Evolutionary conservation across 2,888 invertebrate species (phyloP), one percentile per base, ranked within the genome.

Genomic region (Elmis aenea): DNA sequence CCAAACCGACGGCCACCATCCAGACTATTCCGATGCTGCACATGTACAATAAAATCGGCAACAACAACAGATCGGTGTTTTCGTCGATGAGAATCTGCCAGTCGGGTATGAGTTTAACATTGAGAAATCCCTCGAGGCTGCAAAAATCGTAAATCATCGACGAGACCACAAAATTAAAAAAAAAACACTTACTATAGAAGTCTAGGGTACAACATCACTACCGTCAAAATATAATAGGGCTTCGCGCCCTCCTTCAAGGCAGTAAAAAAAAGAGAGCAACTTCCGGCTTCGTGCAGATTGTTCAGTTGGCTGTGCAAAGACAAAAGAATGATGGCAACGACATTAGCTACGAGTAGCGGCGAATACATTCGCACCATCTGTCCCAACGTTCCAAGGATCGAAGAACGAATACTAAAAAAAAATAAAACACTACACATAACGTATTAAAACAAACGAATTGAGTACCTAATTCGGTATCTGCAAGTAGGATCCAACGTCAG

Each of bases 401-500:
- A 76, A 31, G 73, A 63, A 38, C 75, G 64, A 33, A 80, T 70
- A 39, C 79, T 79, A 67, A 24, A 42, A 34, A 44, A 26, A 32
- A 16, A 27, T 10, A 8, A 30, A n/a, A 23, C 12, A 3, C 8
- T 38, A 38, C n/a, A 30, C 18, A 26, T 14, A 38, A 21, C 27
- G 10, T 32, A 12, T 18, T 6, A 18, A 18, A 6, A 6, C 18
- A 18, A 18, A 18, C 5, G 5, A 18, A 13, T 10, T 13, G 53
- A 52, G 61, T 67, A 82, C 81, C 77, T 79, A 22, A 85, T 70
- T 32, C 68, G 72, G 57, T 81, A 87, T n/a, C 74, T 74, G 57
- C 87, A 88, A 22, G 72, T 69, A 3, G 86, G 82, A 59, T 86
- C 84, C 48, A 86, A 66, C 30, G 77, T 72, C 10, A 88, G 54